Evolutionary conservation across 1,140 invertebrate genomes (phyloP), one percentile per base, ranked within the genome.

Genomic region (Globodera ellingtonae): DNA sequence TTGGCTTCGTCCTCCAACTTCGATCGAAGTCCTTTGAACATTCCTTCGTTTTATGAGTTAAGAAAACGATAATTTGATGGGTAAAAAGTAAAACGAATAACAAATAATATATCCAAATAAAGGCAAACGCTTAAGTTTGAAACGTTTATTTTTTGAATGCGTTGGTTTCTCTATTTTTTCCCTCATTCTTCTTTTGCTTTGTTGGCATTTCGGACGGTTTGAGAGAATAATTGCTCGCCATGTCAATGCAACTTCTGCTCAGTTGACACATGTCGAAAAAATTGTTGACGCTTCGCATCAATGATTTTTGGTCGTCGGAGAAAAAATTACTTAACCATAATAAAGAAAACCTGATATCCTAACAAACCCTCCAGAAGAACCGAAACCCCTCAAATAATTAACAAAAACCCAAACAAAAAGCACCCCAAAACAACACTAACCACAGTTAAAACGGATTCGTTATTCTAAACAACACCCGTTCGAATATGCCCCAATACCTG

Each of bases 1-100:
- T 84, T 84, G 5, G 82, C 82, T 72, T 83, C 82, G 50, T 83
- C 82, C 83, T 84, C 82, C 21, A 84, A 21, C 72, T 84, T 84
- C 8, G 77, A 76, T 59, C 80, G 80, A 15, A 84, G 71, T 65
- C 82, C 82, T 78, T 84, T 84, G 73, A 84, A 84, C 82, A 84
- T 83, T 13, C 18, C 10, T 44, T 79, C 21, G 74, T 21, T 75
- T 75, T 78, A 47, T 72, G 56, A 50, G 44, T 78, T 77, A 52
- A n/a, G 9, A 62, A 83, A 44, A 13, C 8, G 52, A 65, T 6
- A 80, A n/a, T 81, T 52, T 9, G 7, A 78, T 77, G 74, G 18
- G 44, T 52, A 56, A 78, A 47, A 8, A 81, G 18, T 52, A 24
- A 79, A 78, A 52, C 10, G 50, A 80, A 50, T 5, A 44, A 78